Base-by-base conservation (phyloP, 2,888 invertebrate genomes). In the Drosophila paramelanica region DNA sequence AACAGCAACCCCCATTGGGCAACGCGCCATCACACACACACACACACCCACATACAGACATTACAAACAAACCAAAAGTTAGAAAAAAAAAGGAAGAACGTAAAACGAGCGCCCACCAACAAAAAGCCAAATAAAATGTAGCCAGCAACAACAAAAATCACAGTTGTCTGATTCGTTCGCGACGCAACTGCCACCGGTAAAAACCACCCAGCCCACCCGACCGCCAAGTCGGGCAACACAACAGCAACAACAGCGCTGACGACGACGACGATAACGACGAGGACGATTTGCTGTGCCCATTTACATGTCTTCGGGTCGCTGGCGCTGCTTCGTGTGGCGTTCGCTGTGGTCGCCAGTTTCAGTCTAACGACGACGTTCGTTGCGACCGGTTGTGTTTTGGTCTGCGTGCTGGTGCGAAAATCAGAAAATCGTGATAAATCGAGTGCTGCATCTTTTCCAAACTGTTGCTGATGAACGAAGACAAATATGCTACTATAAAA, bases 91-190 rank as follows among this genome's bases (percentile, higher is more conserved):
- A 69, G n/a, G 62, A 67, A 66, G 47, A 58, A 66, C 53, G 55
- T 43, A 58, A 60, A 75, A 69, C 81, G 74, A 71, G 70, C 77
- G 70, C 38, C 58, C 67, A 72, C 71, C 79, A 76, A 73, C 71
- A 85, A 81, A 89, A 82, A 79, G 72, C 68, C 76, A 85, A 88
- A 87, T 85, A 85, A 85, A 87, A 88, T 88, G 83, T 73, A 60
- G 69, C 67, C 81, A 77, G 49, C 81, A 88, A 76, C 80, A 82
- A 83, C 81, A 79, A 89, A 90, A 91, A 91, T 91, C 91, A 90
- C 91, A 91, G 91, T 89, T 87, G 89, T 91, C 89, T 91, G 90
- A 91, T 91, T 91, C 90, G 90, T 85, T 90, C 89, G 89, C 84
- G 82, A 74, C 79, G 83, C 79, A 80, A 80, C 80, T 79, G 80